Evolutionary conservation across 2,113 vertebrate genomes (phyloP).

Genomic region (Acanthisitta chloris): DNA sequence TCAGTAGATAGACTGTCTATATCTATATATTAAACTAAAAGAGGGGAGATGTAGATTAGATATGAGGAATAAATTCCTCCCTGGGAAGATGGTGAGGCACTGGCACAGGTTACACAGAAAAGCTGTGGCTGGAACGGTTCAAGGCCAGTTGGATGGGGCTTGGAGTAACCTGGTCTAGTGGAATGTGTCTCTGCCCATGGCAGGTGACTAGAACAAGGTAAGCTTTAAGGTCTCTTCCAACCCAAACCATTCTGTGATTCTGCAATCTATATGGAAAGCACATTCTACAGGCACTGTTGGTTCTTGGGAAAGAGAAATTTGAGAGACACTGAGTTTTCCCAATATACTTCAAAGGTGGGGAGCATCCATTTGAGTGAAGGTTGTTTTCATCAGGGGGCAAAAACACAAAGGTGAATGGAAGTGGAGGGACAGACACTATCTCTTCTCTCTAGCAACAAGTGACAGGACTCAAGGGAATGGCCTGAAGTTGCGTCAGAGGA

Average conservation of each 20-base stretch:
- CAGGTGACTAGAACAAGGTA: too few relatives aligned
- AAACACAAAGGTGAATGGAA: too few relatives aligned
- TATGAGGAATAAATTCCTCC: neutral
- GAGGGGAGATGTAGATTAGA: neutral
- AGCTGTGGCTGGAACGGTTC: neutral
- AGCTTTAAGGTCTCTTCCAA: too few relatives aligned
- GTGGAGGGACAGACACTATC: too few relatives aligned
- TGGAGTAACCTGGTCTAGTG: neutral
- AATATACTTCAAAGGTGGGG: neutral
- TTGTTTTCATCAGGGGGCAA: neutral
- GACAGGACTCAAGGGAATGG: too few relatives aligned
- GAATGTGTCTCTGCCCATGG: neutral
- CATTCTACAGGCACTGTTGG: neutral
- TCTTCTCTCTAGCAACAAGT: too few relatives aligned
- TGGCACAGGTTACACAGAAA: neutral
- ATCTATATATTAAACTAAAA: neutral
- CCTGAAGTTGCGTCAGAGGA: too few relatives aligned
- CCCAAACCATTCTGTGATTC: neutral
- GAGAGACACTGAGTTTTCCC: neutral
- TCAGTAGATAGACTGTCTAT: neutral
- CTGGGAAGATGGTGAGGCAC: neutral
- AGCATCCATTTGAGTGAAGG: neutral
- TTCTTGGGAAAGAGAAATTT: neutral
- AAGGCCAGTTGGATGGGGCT: rapidly evolving
- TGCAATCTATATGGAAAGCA: neutral